Evolutionary conservation across 2,888 invertebrate genomes (phyloP).

Genomic region (Diaperis boleti): DNA sequence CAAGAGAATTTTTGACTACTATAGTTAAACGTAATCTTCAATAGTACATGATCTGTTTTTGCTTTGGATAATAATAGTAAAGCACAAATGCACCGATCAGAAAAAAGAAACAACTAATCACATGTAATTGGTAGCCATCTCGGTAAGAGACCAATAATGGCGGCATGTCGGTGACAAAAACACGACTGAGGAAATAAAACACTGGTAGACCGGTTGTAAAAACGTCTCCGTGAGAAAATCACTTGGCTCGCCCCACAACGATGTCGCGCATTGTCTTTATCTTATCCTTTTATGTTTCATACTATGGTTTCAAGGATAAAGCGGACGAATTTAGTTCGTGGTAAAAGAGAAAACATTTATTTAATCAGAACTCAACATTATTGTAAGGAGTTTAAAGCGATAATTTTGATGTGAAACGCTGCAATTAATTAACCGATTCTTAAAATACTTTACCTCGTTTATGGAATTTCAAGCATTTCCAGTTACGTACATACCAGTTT

Average conservation of each 20-base stretch:
- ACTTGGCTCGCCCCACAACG: constrained; percentile 29
- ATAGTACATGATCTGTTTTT: too few species aligned
- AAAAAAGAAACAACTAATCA: constrained; percentile 51
- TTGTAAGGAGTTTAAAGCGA: too few species aligned
- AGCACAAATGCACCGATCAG: constrained; percentile 26
- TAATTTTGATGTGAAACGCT: too few species aligned
- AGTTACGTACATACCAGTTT: too few species aligned
- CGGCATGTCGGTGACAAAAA: constrained; percentile 57
- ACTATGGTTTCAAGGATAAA: constrained; percentile 24
- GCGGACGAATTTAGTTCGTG: constrained; percentile 17
- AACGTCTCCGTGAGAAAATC: constrained; percentile 59
- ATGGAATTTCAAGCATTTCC: too few species aligned
- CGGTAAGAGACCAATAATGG: constrained; percentile 59
- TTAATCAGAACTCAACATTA: constrained; percentile 6
- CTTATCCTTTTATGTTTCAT: constrained; percentile 37
- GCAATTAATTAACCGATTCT: too few species aligned
- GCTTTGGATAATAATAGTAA: neutral
- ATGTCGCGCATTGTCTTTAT: constrained; percentile 48
- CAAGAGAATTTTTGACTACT: too few species aligned
- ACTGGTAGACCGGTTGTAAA: constrained; percentile 54
- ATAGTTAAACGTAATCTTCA: too few species aligned
- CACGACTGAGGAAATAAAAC: constrained; percentile 57
- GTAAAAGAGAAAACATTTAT: constrained; percentile 21
- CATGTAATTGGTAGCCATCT: constrained; percentile 60
- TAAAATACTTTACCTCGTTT: too few species aligned